A percentile compares a stretch with the other conserved stretches of the same genome.
Conservation (phyloP, 2,888 invertebrate species). For the Tupiocoris notatus region DNA sequence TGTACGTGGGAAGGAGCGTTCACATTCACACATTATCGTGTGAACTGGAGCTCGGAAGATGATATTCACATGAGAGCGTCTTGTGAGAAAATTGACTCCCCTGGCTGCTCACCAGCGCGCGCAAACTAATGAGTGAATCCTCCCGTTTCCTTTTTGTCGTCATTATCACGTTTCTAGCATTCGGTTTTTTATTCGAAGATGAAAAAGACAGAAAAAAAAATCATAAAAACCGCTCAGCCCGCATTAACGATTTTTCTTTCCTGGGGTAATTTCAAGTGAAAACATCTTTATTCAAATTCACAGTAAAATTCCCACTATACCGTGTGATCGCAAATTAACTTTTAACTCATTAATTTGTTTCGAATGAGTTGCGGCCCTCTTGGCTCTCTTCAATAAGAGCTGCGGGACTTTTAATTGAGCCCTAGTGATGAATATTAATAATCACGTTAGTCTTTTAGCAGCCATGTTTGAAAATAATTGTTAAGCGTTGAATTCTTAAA, state of each 20-base stretch:
- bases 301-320: neutral
- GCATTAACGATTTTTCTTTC: too few species aligned
- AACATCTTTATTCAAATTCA: neutral
- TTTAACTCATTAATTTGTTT: too few species aligned
- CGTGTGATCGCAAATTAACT: too few species aligned
- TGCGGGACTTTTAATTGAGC: too few species aligned
- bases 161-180: neutral
- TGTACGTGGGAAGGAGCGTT: constrained; percentile 6
- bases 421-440: too few species aligned
- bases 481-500: too few species aligned
- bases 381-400: too few species aligned
- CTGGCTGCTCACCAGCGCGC: neutral
- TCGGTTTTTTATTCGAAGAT: neutral
- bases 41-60: constrained; percentile 18
- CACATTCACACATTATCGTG: constrained; percentile 17
- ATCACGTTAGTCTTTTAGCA: too few species aligned
- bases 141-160: neutral
- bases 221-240: neutral
- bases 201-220: neutral
- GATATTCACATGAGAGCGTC: neutral
- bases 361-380: too few species aligned
- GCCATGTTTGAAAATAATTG: too few species aligned
- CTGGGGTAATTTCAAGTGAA: neutral
- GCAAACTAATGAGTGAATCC: neutral
- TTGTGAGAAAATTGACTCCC: neutral